Evolutionary conservation across 2,113 vertebrate genomes (phyloP).

Genomic region (Silurus meridionalis): DNA sequence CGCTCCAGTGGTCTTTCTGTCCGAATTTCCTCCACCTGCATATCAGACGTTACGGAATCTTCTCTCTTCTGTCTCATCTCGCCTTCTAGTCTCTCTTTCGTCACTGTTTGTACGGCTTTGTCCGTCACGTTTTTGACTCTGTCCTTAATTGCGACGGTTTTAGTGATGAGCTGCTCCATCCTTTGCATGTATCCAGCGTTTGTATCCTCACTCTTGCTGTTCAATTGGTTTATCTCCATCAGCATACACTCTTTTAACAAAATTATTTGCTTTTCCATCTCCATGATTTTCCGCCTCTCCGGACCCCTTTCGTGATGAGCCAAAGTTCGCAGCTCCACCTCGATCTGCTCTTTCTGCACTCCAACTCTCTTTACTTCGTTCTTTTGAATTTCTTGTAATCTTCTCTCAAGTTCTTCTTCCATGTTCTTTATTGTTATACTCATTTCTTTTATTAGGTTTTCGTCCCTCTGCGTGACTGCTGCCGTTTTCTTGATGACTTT

Average conservation of each 20-base stretch:
- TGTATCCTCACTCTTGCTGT: slow-evolving; percentile 21
- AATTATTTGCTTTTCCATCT: slow-evolving; percentile 45
- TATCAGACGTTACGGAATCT: not conserved
- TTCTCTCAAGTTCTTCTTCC: slow-evolving; percentile 27
- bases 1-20: not conserved
- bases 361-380: slow-evolving; percentile 43
- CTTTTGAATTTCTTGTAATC: slow-evolving; percentile 46
- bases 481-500: not conserved
- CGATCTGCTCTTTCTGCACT: slow-evolving; percentile 40
- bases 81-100: not conserved
- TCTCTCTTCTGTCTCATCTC: not conserved
- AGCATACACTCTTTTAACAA: slow-evolving; percentile 48
- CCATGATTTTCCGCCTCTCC: slow-evolving; percentile 24
- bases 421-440: slow-evolving; percentile 28
- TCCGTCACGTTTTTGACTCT: slow-evolving; percentile 36
- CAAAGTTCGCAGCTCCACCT: slow-evolving; percentile 24
- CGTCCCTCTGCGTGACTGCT: not conserved
- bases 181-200: slow-evolving; percentile 31
- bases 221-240: slow-evolving; percentile 45
- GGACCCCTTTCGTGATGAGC: slow-evolving; percentile 12
- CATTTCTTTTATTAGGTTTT: slow-evolving; percentile 26
- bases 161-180: slow-evolving; percentile 34
- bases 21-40: slow-evolving; percentile 14
- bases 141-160: slow-evolving; percentile 3
- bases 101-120: slow-evolving; percentile 48